These are phyloP conservation scores for Apistogramma diplotaenia DNA, from an alignment of 2,113 vertebrate genomes.

Conservation along the genomic window DNA sequence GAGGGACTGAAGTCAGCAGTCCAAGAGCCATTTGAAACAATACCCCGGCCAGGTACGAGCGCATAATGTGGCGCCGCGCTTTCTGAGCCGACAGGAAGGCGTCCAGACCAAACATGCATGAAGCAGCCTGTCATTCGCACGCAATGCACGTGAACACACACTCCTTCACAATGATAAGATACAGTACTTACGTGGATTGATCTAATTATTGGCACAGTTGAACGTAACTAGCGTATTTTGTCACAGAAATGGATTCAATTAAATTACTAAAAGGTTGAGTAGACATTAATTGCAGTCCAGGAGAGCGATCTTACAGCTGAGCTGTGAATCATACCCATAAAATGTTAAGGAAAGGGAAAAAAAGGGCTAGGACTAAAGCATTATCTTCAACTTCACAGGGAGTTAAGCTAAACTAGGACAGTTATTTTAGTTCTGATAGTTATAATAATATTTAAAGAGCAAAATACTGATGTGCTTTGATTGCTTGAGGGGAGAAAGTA, in stretches of 20 bases:
- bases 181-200: conserved; percentile 28
- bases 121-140: background rate
- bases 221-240: conserved; percentile 62
- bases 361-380: conserved; percentile 34
- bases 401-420: conserved; percentile 5
- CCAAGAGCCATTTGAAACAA: conserved; percentile 45
- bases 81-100: background rate
- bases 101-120: background rate
- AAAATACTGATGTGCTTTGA: background rate
- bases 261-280: conserved; percentile 67
- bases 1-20: conserved; percentile 36
- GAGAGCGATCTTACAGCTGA: conserved; percentile 42
- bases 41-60: background rate
- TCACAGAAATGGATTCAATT: conserved; percentile 65
- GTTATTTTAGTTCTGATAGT: background rate
- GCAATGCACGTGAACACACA: background rate
- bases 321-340: conserved; percentile 59
- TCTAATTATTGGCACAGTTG: conserved; percentile 63
- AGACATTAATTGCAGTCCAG: conserved; percentile 64
- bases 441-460: background rate
- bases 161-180: conserved; percentile 34
- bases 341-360: conserved; percentile 59
- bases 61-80: background rate
- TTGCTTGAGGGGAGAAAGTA: background rate
- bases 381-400: conserved; percentile 34